Percentiles rank a stretch among this genome's conserved stretches.
Evolutionary conservation across 2,888 invertebrate species (phyloP).

Genomic region (Scaptomyza tumidula): DNA sequence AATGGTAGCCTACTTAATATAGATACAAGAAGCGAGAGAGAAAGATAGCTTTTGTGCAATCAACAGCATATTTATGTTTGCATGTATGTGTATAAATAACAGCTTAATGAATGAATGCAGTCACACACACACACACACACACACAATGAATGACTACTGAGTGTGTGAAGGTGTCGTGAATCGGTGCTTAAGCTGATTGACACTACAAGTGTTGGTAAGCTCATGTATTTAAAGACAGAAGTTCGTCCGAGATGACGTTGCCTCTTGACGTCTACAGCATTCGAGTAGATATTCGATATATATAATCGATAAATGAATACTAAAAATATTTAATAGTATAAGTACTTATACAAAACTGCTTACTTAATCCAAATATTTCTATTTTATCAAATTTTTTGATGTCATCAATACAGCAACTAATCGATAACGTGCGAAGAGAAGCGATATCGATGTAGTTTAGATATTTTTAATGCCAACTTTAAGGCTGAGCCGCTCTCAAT

Average conservation of each 20-base stretch:
- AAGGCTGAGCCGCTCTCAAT: no score
- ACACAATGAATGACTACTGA: background rate
- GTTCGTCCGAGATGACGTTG: background rate
- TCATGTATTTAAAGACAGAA: background rate
- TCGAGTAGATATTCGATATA: no score
- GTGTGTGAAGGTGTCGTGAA: conserved; percentile 21
- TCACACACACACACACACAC: conserved; percentile 9
- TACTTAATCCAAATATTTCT: no score
- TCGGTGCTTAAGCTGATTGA: conserved; percentile 39
- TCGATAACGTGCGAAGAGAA: conserved; percentile 11
- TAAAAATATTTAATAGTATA: no score
- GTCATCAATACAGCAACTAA: background rate
- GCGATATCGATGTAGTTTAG: background rate
- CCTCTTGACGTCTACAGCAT: no score
- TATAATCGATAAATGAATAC: no score
- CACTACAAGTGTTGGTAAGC: conserved; percentile 1
- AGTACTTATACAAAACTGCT: no score
- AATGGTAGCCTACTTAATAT: conserved; percentile 52
- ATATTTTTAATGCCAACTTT: background rate
- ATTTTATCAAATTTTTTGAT: no score
- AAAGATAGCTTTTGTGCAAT: conserved; percentile 28
- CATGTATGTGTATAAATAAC: conserved; percentile 41
- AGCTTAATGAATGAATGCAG: conserved; percentile 51
- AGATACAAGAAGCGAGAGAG: background rate
- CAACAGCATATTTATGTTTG: conserved; percentile 20